phyloP scores from a whole-genome alignment of 2,797 vertebrate genomes.

The Tinamus major region DNA sequence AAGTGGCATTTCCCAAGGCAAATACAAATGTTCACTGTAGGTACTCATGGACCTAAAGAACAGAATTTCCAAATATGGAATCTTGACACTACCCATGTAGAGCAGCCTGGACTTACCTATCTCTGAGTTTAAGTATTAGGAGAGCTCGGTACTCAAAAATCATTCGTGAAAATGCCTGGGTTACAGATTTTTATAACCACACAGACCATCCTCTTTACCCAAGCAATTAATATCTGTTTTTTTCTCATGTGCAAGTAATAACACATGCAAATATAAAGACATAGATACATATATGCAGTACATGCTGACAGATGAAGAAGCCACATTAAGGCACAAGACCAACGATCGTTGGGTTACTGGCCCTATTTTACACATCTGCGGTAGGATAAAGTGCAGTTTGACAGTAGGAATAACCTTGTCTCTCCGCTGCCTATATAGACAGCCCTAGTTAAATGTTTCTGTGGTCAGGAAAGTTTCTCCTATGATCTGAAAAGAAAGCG shows the following conservation, averaged over 20 bases:
- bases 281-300: no score
- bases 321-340: background rate
- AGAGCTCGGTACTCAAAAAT: background rate
- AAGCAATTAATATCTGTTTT: background rate
- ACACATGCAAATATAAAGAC: background rate
- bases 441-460: no score
- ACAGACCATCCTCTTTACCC: background rate
- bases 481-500: no score
- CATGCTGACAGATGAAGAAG: background rate
- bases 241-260: background rate
- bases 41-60: background rate
- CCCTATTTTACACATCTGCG: no score
- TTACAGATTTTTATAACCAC: background rate
- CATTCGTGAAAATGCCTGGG: background rate
- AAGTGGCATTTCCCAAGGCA: background rate
- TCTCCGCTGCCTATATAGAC: no score
- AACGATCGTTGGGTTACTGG: no score
- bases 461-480: no score
- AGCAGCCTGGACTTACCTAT: background rate
- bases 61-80: background rate
- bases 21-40: background rate
- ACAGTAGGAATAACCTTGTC: no score
- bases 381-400: no score
- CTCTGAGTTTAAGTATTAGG: background rate
- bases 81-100: background rate